Evolutionary conservation across 2,113 vertebrate species (phyloP).

Genomic region (Brienomyrus brachyistius): DNA sequence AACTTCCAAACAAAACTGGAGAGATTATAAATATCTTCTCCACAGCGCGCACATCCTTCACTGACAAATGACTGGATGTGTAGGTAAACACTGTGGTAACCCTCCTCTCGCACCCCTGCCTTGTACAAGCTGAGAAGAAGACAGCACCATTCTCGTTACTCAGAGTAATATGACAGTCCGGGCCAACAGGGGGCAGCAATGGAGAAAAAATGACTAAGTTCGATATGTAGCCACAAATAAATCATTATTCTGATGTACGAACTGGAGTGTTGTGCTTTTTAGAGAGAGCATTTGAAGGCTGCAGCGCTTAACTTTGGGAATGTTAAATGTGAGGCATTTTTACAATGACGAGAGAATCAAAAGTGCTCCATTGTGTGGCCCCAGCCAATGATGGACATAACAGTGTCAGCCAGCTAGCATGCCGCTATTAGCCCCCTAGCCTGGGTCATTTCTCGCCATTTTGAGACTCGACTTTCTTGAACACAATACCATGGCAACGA

Average conservation of each 20-base stretch:
- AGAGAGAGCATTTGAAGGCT: neutral
- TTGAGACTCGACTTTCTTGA: neutral
- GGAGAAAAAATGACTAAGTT: slow-evolving; percentile 31
- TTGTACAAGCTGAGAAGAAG: neutral
- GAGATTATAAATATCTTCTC: slow-evolving; percentile 7
- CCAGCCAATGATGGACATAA: neutral
- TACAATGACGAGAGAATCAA: neutral
- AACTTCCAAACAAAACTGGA: neutral
- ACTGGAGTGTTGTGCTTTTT: neutral
- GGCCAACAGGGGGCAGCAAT: slow-evolving; percentile 61
- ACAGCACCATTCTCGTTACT: neutral
- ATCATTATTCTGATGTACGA: slow-evolving; percentile 2
- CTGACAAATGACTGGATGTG: neutral
- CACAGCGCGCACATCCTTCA: neutral
- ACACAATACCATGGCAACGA: slow-evolving; percentile 19
- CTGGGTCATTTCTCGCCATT: neutral
- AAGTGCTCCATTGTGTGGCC: neutral
- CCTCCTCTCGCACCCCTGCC: neutral
- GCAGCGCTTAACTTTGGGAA: neutral
- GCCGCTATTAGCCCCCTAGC: neutral
- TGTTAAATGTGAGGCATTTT: neutral
- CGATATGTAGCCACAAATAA: neutral
- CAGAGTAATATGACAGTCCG: slow-evolving; percentile 15
- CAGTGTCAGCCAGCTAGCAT: too few relatives aligned
- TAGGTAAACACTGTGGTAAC: neutral